A percentile compares a stretch with the other conserved stretches of the same genome.
Evolutionary conservation across 2,113 vertebrate species (phyloP).

Genomic region (Progne subis): DNA sequence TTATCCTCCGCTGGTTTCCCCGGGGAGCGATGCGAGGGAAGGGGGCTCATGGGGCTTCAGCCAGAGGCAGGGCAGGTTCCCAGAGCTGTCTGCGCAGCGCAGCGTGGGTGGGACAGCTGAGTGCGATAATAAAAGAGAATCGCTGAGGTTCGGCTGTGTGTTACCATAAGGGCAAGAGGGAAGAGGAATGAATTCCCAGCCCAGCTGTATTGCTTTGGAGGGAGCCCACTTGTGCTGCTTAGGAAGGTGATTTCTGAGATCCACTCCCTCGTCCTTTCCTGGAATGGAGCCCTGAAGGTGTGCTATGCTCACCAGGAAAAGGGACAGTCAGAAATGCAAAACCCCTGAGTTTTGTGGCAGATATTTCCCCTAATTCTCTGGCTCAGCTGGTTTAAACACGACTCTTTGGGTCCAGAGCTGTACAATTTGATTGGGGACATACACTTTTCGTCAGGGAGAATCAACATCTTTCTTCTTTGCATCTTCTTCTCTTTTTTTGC

Average conservation of each 20-base stretch:
- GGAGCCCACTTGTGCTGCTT: not conserved
- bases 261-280: not conserved
- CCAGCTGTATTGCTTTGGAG: not conserved
- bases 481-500: not conserved
- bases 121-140: not conserved
- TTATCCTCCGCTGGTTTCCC: not conserved
- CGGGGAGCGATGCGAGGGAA: not conserved
- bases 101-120: not conserved
- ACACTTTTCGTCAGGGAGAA: not conserved
- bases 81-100: not conserved
- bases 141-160: not conserved
- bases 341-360: not conserved
- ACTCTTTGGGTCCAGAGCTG: accelerated
- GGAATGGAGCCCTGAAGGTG: not conserved
- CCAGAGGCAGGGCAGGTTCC: not conserved
- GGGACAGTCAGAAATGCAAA: not conserved
- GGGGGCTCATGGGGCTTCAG: accelerated
- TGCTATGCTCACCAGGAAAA: not conserved
- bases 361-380: not conserved
- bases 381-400: not conserved
- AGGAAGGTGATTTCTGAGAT: not conserved
- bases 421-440: not conserved
- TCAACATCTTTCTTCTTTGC: not conserved
- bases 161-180: not conserved
- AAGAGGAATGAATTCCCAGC: not conserved